Conservation (phyloP, 2,888 invertebrate species). For the Euplexia lucipara region DNA sequence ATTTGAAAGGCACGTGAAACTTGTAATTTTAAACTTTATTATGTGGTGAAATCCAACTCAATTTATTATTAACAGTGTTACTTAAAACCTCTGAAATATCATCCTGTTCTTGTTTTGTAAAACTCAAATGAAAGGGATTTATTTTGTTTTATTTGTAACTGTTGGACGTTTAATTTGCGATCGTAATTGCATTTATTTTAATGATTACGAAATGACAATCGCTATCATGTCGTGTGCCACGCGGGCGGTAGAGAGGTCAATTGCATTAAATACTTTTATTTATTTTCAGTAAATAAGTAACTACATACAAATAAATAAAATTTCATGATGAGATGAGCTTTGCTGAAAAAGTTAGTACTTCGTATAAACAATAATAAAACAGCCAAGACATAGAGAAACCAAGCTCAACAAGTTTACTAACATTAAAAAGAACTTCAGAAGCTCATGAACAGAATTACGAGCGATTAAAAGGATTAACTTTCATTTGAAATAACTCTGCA, state of each 20-base stretch:
- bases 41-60: conserved; percentile 74
- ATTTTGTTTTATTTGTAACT: conserved; percentile 68
- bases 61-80: conserved; percentile 70
- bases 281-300: not conserved
- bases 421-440: conserved; percentile 11
- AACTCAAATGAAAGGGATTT: conserved; percentile 61
- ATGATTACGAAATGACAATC: conserved; percentile 65
- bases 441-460: conserved; percentile 29
- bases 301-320: too few relatives aligned
- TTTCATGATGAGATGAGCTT: too few relatives aligned
- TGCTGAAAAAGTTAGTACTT: not conserved
- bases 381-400: not conserved
- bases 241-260: conserved; percentile 33
- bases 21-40: conserved; percentile 74
- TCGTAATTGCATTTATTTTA: conserved; percentile 77
- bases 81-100: conserved; percentile 66
- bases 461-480: conserved; percentile 59
- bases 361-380: not conserved
- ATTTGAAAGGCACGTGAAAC: conserved; percentile 68
- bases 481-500: conserved; percentile 41
- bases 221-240: conserved; percentile 42
- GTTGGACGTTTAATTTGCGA: conserved; percentile 75
- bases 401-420: conserved; percentile 4
- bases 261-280: conserved; percentile 5
- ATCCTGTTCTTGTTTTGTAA: conserved; percentile 58